A percentile compares a stretch with the other conserved stretches of the same genome.
Evolutionary conservation across 2,113 vertebrate species (phyloP).

Genomic region (Castor canadensis): DNA sequence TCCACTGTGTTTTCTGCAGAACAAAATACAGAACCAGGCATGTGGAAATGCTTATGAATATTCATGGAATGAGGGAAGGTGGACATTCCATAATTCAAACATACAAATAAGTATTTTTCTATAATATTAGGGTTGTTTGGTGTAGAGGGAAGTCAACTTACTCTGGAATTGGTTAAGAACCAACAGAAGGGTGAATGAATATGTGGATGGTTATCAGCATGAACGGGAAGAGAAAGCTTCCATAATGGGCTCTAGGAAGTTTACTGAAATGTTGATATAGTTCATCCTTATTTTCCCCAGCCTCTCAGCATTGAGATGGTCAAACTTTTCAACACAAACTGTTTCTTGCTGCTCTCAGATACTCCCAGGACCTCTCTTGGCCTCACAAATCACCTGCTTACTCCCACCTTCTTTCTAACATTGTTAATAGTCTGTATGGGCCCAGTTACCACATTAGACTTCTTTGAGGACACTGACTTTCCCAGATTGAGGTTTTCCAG

Average conservation of each 20-base stretch:
- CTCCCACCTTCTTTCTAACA: not conserved
- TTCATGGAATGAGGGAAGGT: not conserved
- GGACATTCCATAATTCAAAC: not conserved
- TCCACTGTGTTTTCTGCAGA: not conserved
- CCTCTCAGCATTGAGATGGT: not conserved
- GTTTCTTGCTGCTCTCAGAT: not conserved
- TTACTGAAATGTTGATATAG: not conserved
- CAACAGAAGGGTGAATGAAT: not conserved
- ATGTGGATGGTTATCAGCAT: not conserved
- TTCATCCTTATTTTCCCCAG: not conserved
- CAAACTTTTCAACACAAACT: not conserved
- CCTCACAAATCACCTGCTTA: not conserved
- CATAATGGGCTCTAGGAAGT: not conserved
- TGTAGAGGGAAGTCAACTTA: not conserved
- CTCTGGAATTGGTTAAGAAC: not conserved
- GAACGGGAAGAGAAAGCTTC: not conserved
- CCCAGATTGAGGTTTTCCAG: not conserved
- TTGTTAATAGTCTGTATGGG: not conserved
- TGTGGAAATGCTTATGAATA: not conserved
- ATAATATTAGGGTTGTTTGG: not conserved
- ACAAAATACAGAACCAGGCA: not conserved
- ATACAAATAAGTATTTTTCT: not conserved
- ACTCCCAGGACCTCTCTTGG: not conserved
- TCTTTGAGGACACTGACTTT: not conserved
- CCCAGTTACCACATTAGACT: not conserved